Base-by-base conservation (phyloP, 2,113 vertebrate species). In the Lonchura striata region DNA sequence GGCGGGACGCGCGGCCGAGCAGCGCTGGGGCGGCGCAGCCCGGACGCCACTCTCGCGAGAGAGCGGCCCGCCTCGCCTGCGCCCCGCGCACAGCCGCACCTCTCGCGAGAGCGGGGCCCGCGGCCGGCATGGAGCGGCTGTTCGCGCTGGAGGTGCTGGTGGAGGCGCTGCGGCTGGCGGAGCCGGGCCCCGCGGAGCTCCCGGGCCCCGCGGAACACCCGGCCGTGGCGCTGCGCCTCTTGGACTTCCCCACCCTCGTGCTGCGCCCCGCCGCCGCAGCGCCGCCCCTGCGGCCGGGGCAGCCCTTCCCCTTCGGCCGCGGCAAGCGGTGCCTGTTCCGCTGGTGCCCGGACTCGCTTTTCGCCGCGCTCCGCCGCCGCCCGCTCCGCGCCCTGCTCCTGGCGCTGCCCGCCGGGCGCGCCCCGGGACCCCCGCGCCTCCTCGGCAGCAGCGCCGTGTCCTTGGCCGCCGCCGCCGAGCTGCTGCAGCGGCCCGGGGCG, bases 261-360 rank as follows among this genome's bases (percentile, higher is more conserved):
- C 97, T 99, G 57, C 97, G 97, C 74, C 98, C 97, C 30, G 79
- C 95, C 10, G 86, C 53, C 71, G 24, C 52, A 75, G 82, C 5
- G 65, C 66, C 14, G 17, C 71, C 21, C 17, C 78, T 15, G 57
- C 78, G 25, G 17, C 84, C 75, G 28, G 91, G 86, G 0, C 23
- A 78, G 71, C 10, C 56, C 54, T 76, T 97, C 27, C 33, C 57
- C 39, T 97, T 97, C 80, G 94, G 97, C 24, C 96, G 98, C 95
- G 99, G 98, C 95, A 99, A 99, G 95, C 98, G 98, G 13, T 99
- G 99, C 80, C 95, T 99, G 47, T 99, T 99, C 94, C 89, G 54
- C 80, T 94, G 86, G 81, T 47, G 28, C 41, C 90, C 86, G 46
- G 66, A 46, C 59, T 88, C 92, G 12, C 89, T 95, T 49, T 86